Percentiles rank a stretch among this genome's conserved stretches.
Conservation (phyloP, 1,140 invertebrate genomes). For the Helicoverpa armigera region DNA sequence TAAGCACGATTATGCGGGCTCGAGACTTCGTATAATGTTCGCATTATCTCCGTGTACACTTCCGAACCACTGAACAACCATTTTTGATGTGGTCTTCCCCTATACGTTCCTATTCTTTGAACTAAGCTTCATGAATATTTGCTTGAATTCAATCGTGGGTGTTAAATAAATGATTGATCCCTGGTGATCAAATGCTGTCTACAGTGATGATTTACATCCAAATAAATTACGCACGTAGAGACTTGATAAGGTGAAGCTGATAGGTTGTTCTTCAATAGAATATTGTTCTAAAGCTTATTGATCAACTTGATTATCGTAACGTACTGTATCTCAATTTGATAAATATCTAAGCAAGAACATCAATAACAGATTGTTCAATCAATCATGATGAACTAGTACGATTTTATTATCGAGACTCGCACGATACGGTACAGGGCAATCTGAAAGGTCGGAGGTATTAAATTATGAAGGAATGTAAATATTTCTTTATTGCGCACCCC, state of each 20-base stretch:
- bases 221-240: no score
- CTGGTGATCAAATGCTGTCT: background rate
- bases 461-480: conserved; percentile 50
- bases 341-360: conserved; percentile 27
- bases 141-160: conserved; percentile 26
- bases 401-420: conserved; percentile 32
- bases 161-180: conserved; percentile 25
- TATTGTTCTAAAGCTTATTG: no score
- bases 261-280: no score
- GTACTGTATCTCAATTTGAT: conserved; percentile 1
- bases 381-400: conserved; percentile 24
- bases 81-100: conserved; percentile 47
- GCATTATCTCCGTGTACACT: conserved; percentile 79
- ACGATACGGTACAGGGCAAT: conserved; percentile 20
- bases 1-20: conserved; percentile 76
- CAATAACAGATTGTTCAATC: conserved; percentile 28
- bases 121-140: conserved; percentile 44
- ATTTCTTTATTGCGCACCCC: conserved; percentile 56
- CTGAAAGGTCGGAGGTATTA: conserved; percentile 30
- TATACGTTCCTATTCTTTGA: conserved; percentile 3
- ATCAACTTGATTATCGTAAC: background rate
- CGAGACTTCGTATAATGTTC: conserved; percentile 82
- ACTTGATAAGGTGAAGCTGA: no score
- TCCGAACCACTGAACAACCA: conserved; percentile 67
- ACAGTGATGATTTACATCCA: background rate